These are phyloP conservation scores for Melanostigma gelatinosum DNA, from an alignment of 2,113 vertebrate species.

Conservation along the genomic window DNA sequence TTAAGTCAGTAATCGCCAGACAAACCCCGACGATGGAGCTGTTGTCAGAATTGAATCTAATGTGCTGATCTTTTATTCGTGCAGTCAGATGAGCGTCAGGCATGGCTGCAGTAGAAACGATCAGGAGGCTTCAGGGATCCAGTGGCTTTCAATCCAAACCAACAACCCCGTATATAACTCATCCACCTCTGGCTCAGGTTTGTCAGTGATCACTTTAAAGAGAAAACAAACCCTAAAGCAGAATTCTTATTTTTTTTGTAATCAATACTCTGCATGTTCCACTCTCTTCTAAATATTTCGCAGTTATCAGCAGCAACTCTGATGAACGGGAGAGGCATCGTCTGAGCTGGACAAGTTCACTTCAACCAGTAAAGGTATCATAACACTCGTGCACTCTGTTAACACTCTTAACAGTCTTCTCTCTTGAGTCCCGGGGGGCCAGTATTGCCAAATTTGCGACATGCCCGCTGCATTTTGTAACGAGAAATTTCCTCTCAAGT, in stretches of 20 bases:
- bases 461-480: conserved; percentile 1
- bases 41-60: conserved; percentile 43
- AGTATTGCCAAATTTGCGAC: background rate
- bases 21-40: conserved; percentile 30
- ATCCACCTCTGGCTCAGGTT: conserved; percentile 24
- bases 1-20: conserved; percentile 33
- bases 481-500: background rate
- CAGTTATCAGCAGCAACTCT: background rate
- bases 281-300: conserved; percentile 16
- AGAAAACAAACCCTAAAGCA: conserved; percentile 23
- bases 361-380: background rate
- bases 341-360: background rate
- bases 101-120: conserved; percentile 7
- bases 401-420: background rate
- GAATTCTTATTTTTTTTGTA: background rate
- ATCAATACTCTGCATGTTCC: background rate
- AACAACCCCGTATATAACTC: background rate
- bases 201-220: conserved; percentile 22
- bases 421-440: background rate
- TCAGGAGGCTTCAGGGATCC: conserved; percentile 13
- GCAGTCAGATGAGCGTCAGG: conserved; percentile 31
- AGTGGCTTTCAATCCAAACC: conserved; percentile 18
- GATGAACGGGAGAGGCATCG: conserved; percentile 8
- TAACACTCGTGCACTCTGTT: background rate
- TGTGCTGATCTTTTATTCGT: conserved; percentile 34